Evolutionary conservation across 2,888 invertebrate species (phyloP).

Genomic region (Phengaris arion): DNA sequence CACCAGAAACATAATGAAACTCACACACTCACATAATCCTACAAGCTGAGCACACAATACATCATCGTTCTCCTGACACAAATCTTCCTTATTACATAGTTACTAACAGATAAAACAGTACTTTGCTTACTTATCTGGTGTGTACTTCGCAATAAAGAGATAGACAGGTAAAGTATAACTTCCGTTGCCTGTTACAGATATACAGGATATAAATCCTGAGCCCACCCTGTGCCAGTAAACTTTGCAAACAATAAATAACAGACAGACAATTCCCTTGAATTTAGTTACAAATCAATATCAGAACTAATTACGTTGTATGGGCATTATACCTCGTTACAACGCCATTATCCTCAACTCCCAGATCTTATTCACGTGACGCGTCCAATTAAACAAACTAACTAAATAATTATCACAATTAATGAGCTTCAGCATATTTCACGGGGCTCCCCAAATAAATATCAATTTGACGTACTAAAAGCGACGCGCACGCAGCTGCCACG

Average conservation of each 20-base stretch:
- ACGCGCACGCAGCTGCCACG: conserved; percentile 61
- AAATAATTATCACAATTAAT: conserved; percentile 79
- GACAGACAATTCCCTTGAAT: conserved; percentile 32
- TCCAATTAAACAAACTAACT: conserved; percentile 73
- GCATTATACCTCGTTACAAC: conserved; percentile 34
- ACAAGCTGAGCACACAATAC: too few relatives aligned
- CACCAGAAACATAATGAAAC: too few relatives aligned
- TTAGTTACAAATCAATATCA: conserved; percentile 39
- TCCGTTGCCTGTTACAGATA: background rate
- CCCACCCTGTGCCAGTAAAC: background rate
- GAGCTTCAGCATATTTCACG: conserved; percentile 65
- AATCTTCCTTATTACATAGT: too few relatives aligned
- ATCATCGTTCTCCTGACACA: too few relatives aligned
- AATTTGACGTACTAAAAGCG: conserved; percentile 59
- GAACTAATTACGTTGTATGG: conserved; percentile 34
- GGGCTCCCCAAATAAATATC: conserved; percentile 66
- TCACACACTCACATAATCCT: too few relatives aligned
- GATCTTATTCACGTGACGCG: conserved; percentile 55
- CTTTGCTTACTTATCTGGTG: too few relatives aligned
- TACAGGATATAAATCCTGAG: background rate
- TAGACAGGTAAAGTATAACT: background rate
- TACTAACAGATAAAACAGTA: too few relatives aligned
- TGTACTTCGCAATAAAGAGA: too few relatives aligned
- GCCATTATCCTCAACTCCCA: conserved; percentile 44
- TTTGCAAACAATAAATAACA: conserved; percentile 13